Percentiles rank a stretch among this genome's conserved stretches.
phyloP scores from a whole-genome alignment of 2,797 vertebrate genomes.

The Enteromius afrohamiltoni region DNA sequence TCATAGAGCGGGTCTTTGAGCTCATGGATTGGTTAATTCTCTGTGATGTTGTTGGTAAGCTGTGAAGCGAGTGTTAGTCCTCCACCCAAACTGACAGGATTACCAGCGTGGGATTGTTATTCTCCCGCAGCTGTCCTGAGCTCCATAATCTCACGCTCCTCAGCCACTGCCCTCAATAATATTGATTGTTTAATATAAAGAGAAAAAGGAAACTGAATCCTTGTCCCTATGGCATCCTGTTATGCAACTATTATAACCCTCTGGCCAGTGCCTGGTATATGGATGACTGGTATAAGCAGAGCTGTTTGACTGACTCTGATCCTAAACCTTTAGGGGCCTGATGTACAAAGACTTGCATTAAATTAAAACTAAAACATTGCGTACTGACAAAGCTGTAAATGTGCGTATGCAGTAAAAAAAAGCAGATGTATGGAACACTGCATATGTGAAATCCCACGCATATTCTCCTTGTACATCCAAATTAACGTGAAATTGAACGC shows the following conservation, averaged over 20 bases:
- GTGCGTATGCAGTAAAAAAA: too few relatives aligned
- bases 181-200: conserved; percentile 59
- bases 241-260: conserved; percentile 58
- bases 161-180: conserved; percentile 51
- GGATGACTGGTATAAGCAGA: neutral
- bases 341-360: too few relatives aligned
- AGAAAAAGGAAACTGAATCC: conserved; percentile 5
- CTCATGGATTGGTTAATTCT: conserved; percentile 13
- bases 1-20: neutral
- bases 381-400: too few relatives aligned
- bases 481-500: too few relatives aligned
- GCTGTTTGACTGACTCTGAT: neutral
- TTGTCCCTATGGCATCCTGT: conserved; percentile 42
- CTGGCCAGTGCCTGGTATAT: neutral
- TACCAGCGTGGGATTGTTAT: conserved; percentile 27
- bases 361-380: too few relatives aligned
- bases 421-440: too few relatives aligned
- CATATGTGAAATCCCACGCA: too few relatives aligned
- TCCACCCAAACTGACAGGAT: neutral
- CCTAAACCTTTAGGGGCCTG: neutral
- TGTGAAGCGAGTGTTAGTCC: neutral
- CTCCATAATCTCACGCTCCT: conserved; percentile 60
- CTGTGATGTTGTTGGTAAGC: conserved; percentile 16
- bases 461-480: too few relatives aligned
- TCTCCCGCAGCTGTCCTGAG: conserved; percentile 13